Base-by-base conservation (phyloP, 53 echinoderm and acorn worm species). In the Paelopatides confundens region DNA sequence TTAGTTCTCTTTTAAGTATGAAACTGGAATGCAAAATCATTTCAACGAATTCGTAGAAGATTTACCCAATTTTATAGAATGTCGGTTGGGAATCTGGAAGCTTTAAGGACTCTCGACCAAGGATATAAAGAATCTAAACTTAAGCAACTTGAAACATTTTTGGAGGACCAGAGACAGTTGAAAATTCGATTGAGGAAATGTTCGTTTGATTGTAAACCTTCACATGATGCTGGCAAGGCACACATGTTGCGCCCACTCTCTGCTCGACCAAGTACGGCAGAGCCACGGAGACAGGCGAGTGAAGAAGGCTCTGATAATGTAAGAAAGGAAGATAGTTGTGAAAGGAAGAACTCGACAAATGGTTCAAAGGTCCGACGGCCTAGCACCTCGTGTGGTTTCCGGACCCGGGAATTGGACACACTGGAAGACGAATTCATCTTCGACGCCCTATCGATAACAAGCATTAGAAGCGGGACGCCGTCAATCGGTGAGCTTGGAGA, bases 111-210 rank as follows among this genome's bases (percentile, higher is more conserved):
- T 63, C 82, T 91, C 13, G 91, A 81, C 6, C 62, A 38, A 32
- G 91, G 82, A 3, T 91, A 82, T 48, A 38, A 82, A 33, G 91
- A 91, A 48, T 86, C 91, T 3, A 91, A 91, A 63, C 81, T 66
- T 27, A 91, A 86, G 24, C 91, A 91, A 50, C 36, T 91, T 17
- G 62, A 83, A 81, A 53, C 77, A 50, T 91, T 91, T 77, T 66
- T 91, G 31, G 87, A 91, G 24, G 91, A 91, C 46, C 91, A 91
- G 62, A 76, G 66, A 36, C 62, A 91, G 46, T 53, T 91, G 54
- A 86, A 66, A 14, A 70, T 18, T 62, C 91, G 91, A 51, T 86
- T 91, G 15, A 81, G 86, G 49, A 87, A 35, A 32, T 91, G 91
- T 46, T 69, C 79, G 37, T 91, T 91, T 63, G 87, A 81, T 21